phyloP scores from a whole-genome alignment of 2,888 invertebrate species.

The Cyrtodaria siliqua region DNA sequence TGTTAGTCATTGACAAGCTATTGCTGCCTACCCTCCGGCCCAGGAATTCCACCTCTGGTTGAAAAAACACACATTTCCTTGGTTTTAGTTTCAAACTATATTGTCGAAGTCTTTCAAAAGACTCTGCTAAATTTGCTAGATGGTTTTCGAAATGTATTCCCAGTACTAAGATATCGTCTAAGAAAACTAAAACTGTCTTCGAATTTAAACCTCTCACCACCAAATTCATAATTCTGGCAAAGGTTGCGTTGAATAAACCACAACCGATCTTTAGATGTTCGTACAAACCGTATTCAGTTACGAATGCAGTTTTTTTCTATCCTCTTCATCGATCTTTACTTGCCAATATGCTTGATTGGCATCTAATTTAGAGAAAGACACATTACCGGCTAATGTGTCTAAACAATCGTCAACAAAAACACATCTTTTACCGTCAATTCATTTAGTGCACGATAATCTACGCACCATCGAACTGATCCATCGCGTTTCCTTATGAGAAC shows the following conservation, averaged over 20 bases:
- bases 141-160: constrained; percentile 46
- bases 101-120: constrained; percentile 42
- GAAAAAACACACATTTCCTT: constrained; percentile 45
- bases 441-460: constrained; percentile 53
- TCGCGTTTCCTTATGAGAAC: constrained; percentile 45
- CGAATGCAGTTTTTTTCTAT: constrained; percentile 64
- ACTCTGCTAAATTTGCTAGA: constrained; percentile 30
- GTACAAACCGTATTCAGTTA: constrained; percentile 60
- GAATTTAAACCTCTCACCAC: constrained; percentile 11
- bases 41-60: constrained; percentile 29
- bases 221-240: constrained; percentile 11
- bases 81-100: constrained; percentile 55
- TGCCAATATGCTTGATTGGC: constrained; percentile 55
- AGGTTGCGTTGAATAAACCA: constrained; percentile 61
- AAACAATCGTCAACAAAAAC: constrained; percentile 40
- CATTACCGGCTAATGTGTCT: constrained; percentile 39
- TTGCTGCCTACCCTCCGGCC: constrained; percentile 31
- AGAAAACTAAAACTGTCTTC: constrained; percentile 50
- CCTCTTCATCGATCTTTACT: constrained; percentile 28
- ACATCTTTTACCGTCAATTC: constrained; percentile 39
- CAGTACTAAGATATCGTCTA: constrained; percentile 63
- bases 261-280: constrained; percentile 58
- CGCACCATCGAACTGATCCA: constrained; percentile 41
- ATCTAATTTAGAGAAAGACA: constrained; percentile 53
- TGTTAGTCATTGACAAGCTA: constrained; percentile 21